phyloP scores from a whole-genome alignment of 2,888 invertebrate species.

The Diabrotica balteata region DNA sequence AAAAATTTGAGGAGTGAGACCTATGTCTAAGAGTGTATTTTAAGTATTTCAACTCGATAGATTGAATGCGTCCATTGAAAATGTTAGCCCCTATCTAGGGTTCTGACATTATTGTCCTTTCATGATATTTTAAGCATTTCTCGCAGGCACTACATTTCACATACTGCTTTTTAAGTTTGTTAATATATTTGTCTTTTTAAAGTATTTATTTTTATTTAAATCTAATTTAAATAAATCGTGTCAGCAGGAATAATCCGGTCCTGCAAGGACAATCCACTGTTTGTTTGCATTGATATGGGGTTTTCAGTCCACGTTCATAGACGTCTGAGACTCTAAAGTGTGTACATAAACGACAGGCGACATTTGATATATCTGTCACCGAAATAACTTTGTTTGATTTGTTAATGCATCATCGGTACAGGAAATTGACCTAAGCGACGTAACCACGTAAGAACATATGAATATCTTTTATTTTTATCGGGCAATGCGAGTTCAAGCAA shows the following conservation, averaged over 20 bases:
- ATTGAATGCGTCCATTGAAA: too few species aligned
- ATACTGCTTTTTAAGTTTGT: too few species aligned
- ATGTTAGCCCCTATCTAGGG: too few species aligned
- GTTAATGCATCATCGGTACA: conserved; percentile 1
- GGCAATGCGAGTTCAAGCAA: too few species aligned
- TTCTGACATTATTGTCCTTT: too few species aligned
- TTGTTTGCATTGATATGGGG: not conserved
- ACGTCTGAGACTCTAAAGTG: not conserved
- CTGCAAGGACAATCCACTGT: not conserved
- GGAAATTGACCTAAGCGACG: not conserved
- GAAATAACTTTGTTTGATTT: not conserved
- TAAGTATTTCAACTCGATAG: too few species aligned
- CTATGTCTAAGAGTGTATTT: too few species aligned
- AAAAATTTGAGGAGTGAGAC: too few species aligned
- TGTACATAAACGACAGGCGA: not conserved
- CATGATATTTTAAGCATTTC: too few species aligned
- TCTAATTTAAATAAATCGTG: not conserved
- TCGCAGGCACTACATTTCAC: too few species aligned
- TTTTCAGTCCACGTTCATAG: not conserved
- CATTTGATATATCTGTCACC: not conserved
- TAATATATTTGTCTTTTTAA: not conserved
- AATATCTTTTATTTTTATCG: not conserved
- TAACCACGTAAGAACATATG: not conserved
- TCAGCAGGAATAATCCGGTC: not conserved
- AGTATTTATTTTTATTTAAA: not conserved